Evolutionary conservation across 2,113 vertebrate genomes (phyloP), one percentile per base, ranked within the genome.

Genomic region (Osmerus eperlanus): DNA sequence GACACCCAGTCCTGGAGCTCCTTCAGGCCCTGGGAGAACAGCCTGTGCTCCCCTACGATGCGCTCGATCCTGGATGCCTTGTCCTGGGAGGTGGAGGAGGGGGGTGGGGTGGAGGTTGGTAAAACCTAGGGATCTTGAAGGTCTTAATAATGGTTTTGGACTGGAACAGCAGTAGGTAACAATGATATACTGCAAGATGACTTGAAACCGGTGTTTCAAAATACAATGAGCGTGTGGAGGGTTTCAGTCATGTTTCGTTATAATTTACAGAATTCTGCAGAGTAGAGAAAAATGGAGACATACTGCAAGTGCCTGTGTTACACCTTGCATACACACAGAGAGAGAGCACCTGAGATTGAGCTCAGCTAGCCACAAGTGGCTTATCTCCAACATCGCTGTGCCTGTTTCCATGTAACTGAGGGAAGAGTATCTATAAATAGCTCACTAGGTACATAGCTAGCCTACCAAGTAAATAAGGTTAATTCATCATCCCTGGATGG

Each of bases 1-100:
- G 89, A 90, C 84, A 97, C 88, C 97, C 97, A 99, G 76, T 96
- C 94, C 79, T 98, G 95, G 9, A 99, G 93, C 66, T 98, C 96
- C 71, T 94, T 95, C 25, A 96, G 70, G 28, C 92, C 93, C 0
- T 95, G 91, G 0, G 91, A 94, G 90, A 98, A 96, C 79, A 98
- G 95, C 70, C 92, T 94, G 80, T 99, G 97, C 70, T 99, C 97
- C 0, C 92, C 91, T 0, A 97, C 95, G 0, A 95, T 92, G 18
- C 97, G 92, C 16, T 99, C 96, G 85, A 98, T 92, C 78, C 95
- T 93, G 21, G 94, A 96, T 82, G 95, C 91, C 79, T 97, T 99
- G 85, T 98, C 97, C 97, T 99, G 82, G 18, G 18, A 66, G 59
- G 70, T 64, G 76, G 63, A 36, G 78, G 28, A 61, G 56, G 63